Conservation (phyloP, 2,113 vertebrate genomes). For the Phyllopteryx taeniolatus region DNA sequence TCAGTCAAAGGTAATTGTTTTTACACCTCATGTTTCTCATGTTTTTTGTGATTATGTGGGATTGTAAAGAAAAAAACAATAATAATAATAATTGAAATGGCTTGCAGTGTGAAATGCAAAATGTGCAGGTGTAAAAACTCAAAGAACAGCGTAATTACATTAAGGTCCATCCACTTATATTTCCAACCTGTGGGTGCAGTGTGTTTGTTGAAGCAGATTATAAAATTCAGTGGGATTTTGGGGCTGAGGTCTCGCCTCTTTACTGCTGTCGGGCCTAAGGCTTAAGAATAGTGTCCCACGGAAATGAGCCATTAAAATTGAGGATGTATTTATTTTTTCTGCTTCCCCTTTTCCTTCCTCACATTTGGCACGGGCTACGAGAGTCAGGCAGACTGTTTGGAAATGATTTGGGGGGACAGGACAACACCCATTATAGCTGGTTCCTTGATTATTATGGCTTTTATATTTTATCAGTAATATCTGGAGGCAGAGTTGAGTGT, state of each 20-base stretch:
- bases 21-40: too few relatives aligned
- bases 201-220: slow-evolving; percentile 5
- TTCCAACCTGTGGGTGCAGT: not conserved
- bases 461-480: slow-evolving; percentile 62
- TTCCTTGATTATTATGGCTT: slow-evolving; percentile 51
- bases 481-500: slow-evolving; percentile 33
- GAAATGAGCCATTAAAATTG: slow-evolving; percentile 67
- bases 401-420: slow-evolving; percentile 45
- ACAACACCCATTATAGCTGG: slow-evolving; percentile 19
- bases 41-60: too few relatives aligned
- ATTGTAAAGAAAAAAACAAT: too few relatives aligned
- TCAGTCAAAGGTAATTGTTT: too few relatives aligned
- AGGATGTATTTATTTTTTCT: slow-evolving; percentile 71
- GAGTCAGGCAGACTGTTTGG: slow-evolving; percentile 54
- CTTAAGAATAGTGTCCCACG: slow-evolving; percentile 64
- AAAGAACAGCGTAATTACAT: not conserved
- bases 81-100: not conserved
- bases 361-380: slow-evolving; percentile 39
- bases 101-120: not conserved
- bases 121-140: not conserved
- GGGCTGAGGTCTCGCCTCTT: slow-evolving; percentile 26
- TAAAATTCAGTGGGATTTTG: slow-evolving; percentile 26
- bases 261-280: slow-evolving; percentile 46
- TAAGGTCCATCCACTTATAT: not conserved
- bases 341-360: slow-evolving; percentile 47